These are phyloP conservation scores for Crypturellus tataupa DNA, from an alignment of 2,797 vertebrate species.

Conservation along the genomic window DNA sequence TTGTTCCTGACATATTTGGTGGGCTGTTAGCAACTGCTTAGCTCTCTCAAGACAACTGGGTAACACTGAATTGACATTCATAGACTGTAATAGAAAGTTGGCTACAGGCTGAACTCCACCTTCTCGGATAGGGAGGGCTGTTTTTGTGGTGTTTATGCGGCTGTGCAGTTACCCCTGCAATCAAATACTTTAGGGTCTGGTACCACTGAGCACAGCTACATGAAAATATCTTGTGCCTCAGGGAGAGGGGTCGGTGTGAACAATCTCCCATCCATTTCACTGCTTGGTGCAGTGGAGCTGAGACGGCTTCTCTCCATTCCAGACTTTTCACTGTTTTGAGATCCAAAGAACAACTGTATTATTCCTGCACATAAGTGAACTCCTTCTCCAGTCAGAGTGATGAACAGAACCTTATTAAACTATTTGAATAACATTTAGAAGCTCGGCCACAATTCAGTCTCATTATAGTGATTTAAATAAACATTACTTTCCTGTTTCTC, in stretches of 20 bases:
- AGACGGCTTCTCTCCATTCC: background rate
- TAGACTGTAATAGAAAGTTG: background rate
- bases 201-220: fast-evolving
- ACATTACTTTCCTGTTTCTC: constrained; percentile 1
- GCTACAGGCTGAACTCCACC: background rate
- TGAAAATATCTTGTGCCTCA: background rate
- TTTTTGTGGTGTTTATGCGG: background rate
- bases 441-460: background rate
- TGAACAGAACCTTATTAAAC: background rate
- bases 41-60: fast-evolving
- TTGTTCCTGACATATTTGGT: background rate
- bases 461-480: constrained; percentile 3
- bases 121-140: background rate
- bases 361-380: background rate
- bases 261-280: background rate
- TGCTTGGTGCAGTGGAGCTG: background rate
- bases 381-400: background rate
- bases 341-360: background rate
- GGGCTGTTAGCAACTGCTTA: fast-evolving
- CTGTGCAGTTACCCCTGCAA: fast-evolving
- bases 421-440: constrained; percentile 16
- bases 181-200: fast-evolving
- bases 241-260: fast-evolving
- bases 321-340: background rate
- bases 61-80: background rate